Base-by-base conservation (phyloP, 2,797 vertebrate genomes). In the Chloroceryle amazona region DNA sequence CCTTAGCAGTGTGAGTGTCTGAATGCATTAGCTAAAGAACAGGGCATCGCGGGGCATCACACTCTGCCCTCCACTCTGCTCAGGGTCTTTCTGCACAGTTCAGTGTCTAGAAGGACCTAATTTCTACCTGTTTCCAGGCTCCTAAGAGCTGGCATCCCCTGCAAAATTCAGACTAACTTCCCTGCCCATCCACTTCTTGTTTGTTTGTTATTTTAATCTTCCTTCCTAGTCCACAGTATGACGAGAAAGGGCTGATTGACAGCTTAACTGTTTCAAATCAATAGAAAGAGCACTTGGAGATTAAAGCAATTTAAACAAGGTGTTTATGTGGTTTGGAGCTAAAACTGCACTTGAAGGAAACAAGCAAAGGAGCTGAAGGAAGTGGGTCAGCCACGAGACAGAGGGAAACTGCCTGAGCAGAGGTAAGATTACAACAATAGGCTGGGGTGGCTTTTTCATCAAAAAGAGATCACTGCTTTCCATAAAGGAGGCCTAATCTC, bases 181-280 rank as follows among this genome's bases (percentile, higher is more conserved):
- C 52, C n/a, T 81, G 70, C 57, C 79, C 44, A 54, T 54, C 71
- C 35, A 5, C 57, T 81, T 96, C 89, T 90, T 96, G 90, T 98
- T 98, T 98, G 94, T 98, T 98, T 98, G 97, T 98, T 98, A 97
- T 98, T 98, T 98, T 98, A 98, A 97, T 98, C 98, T 98, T 94
- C 86, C 95, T 89, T 88, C 85, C 86, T 90, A 2, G 1, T 80
- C 93, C 74, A 55, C 90, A 68, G 83, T 76, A 81, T 20, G 90
- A 97, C 86, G 86, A 94, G 94, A 96, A 94, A 93, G 81, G 93
- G 73, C 96, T 98, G 98, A 98, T 89, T 98, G 98, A 95, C 98
- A 98, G 96, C 95, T 95, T 97, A 97, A 97, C 97, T 97, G 95
- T 97, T 95, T 96, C 96, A 87, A 96, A 98, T 97, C 97, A 97